Evolutionary conservation across 2,797 vertebrate species (phyloP), one percentile per base, ranked within the genome.

Genomic region (Scleropages formosus): DNA sequence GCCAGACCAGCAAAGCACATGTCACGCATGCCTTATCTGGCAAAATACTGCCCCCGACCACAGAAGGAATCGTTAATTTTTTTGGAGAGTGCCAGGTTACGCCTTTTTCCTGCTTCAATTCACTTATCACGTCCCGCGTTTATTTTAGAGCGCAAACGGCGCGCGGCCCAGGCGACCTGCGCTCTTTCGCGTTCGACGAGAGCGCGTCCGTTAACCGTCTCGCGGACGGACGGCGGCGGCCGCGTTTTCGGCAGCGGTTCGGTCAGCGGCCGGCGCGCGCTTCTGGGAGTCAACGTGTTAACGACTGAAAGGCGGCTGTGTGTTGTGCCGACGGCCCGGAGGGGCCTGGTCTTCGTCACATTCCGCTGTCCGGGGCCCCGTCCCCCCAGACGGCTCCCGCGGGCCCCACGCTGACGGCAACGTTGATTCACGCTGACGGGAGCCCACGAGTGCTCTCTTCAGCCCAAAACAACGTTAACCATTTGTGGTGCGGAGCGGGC

Each of bases 291-390:
- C 77, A 83, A 87, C 84, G 85, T 87, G 86, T 90, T 90, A 84
- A 90, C 93, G 92, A 92, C 90, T 90, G 91, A 87, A 88, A 90
- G 87, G 82, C 85, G 85, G 90, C 90, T 92, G 87, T 90, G 88
- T 90, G 87, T 85, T 85, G 90, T 85, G 89, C 87, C 92, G 90
- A 92, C 91, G 91, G 91, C 89, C 80, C 88, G 90, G 91, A 91
- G 90, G 47, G 46, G 89, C 92, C 92, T 92, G 91, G 69, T 88
- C 86, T 89, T 90, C 88, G 84, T 91, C 90, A 91, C 88, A 91
- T 88, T 88, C 86, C 85, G 88, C 80, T 85, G 84, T 73, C 91
- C 89, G 83, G 84, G 84, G 85, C 86, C 87, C 90, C 89, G 88
- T 91, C 88, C 89, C 89, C 31, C 6, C n/a, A 75, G 84, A 86